These are phyloP conservation scores for Nymphalis c-album DNA, from an alignment of 2,888 invertebrate genomes.

Conservation along the genomic window DNA sequence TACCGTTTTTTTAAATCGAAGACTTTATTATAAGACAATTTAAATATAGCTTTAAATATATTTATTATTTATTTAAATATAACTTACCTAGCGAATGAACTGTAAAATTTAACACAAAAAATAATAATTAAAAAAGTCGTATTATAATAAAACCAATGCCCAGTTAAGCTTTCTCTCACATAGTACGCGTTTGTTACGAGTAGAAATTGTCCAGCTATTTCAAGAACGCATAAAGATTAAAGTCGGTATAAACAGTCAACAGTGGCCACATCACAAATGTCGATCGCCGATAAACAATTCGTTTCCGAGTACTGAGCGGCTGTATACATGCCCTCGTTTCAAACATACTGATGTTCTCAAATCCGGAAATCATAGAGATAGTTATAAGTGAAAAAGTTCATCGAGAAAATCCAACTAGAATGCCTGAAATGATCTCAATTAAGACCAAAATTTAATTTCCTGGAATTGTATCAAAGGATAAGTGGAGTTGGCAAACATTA, in stretches of 20 bases:
- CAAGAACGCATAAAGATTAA: conserved; percentile 48
- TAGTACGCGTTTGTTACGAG: conserved; percentile 24
- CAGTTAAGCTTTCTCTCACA: conserved; percentile 22
- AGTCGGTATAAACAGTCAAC: conserved; percentile 53
- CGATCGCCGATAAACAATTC: conserved; percentile 58
- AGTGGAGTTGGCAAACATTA: too few species aligned
- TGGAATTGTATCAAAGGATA: too few species aligned
- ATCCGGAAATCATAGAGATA: conserved; percentile 16
- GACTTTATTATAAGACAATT: too few species aligned
- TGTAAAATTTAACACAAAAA: too few species aligned
- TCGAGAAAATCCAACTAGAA: too few species aligned
- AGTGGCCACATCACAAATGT: conserved; percentile 51
- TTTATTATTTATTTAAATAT: too few species aligned
- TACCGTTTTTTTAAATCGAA: too few species aligned
- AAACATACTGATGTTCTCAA: conserved; percentile 38
- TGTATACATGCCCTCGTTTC: conserved; percentile 54
- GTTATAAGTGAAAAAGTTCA: neutral
- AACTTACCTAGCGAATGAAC: too few species aligned
- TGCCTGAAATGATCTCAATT: too few species aligned
- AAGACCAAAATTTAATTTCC: too few species aligned
- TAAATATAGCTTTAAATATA: too few species aligned
- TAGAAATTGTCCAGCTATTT: conserved; percentile 47
- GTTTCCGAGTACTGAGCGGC: conserved; percentile 55
- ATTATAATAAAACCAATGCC: conserved; percentile 18
- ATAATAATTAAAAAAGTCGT: neutral